phyloP scores from a whole-genome alignment of 2,797 vertebrate species.

The Mormyrops boulengeri region DNA sequence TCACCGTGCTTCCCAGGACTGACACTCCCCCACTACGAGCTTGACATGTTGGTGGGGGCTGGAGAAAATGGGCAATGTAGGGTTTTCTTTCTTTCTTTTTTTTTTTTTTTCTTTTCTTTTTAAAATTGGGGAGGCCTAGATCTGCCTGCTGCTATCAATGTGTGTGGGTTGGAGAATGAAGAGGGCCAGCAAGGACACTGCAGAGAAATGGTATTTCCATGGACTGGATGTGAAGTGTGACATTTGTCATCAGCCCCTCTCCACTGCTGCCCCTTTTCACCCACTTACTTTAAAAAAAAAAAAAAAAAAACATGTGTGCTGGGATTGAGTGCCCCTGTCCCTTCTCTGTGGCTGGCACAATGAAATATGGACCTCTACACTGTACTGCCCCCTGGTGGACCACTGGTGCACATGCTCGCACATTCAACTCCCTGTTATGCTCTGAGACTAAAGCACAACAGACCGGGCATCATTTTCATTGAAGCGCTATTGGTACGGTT shows the following conservation, averaged over 20 bases:
- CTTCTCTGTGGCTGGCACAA: constrained; percentile 49
- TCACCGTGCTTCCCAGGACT: constrained; percentile 60
- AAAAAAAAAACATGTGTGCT: constrained; percentile 34
- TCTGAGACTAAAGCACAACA: constrained; percentile 44
- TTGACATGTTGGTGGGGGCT: constrained; percentile 42
- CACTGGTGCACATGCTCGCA: constrained; percentile 50
- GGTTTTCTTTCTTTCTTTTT: constrained; percentile 31
- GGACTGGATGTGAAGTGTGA: constrained; percentile 51
- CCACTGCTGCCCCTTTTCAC: constrained; percentile 41
- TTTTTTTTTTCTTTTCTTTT: constrained; percentile 30
- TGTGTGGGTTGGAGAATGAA: constrained; percentile 49
- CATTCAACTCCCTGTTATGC: constrained; percentile 43
- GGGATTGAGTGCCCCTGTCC: constrained; percentile 44
- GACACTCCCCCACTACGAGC: constrained; percentile 58
- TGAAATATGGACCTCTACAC: constrained; percentile 69
- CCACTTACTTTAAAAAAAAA: constrained; percentile 32
- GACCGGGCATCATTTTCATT: constrained; percentile 40
- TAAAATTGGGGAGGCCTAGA: constrained; percentile 49
- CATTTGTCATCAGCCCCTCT: constrained; percentile 45
- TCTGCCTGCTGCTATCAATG: constrained; percentile 72
- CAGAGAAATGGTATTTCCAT: constrained; percentile 49
- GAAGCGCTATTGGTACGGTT: constrained; percentile 63
- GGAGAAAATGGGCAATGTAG: constrained; percentile 45
- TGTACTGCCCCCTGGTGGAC: constrained; percentile 61
- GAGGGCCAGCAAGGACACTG: constrained; percentile 42